A percentile compares a stretch with the other conserved stretches of the same genome.
These are phyloP conservation scores for Pristionchus maxplancki DNA, from an alignment of 2,888 invertebrate genomes.

Conservation along the genomic window DNA sequence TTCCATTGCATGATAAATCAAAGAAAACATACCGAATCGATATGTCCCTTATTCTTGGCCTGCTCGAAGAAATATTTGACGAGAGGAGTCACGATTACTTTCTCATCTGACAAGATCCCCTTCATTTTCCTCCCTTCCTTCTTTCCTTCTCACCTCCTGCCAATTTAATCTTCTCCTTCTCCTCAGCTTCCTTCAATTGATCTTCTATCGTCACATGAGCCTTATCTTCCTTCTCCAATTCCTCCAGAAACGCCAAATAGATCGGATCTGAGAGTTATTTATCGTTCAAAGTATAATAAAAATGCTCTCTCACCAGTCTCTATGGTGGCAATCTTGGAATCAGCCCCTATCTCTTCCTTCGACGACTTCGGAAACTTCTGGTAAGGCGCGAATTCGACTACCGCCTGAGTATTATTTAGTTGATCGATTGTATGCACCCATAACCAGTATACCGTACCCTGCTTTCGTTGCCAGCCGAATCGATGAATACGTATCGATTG, in stretches of 20 bases:
- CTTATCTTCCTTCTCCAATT: conserved; percentile 36
- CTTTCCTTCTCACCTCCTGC: neutral
- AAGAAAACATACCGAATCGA: conserved; percentile 22
- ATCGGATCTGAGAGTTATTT: conserved; percentile 25
- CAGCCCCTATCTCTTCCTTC: conserved; percentile 44
- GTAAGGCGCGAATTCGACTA: conserved; percentile 50
- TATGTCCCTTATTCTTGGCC: neutral
- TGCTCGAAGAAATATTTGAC: conserved; percentile 40
- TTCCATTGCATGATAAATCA: too few relatives aligned
- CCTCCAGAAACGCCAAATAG: conserved; percentile 38
- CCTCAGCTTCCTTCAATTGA: conserved; percentile 46
- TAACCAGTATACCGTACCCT: conserved; percentile 34
- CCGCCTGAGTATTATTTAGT: too few relatives aligned
- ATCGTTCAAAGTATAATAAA: neutral
- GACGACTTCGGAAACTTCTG: conserved; percentile 40
- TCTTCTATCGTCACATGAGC: conserved; percentile 40
- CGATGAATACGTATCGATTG: conserved; percentile 52
- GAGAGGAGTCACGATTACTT: conserved; percentile 38
- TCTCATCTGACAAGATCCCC: neutral
- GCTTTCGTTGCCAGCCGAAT: conserved; percentile 34
- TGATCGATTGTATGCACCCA: too few relatives aligned
- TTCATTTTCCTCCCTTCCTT: neutral
- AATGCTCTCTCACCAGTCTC: conserved; percentile 38
- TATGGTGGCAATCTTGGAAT: conserved; percentile 49
- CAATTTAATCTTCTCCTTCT: conserved; percentile 37